Evolutionary conservation across 2,888 invertebrate genomes (phyloP).

Genomic region (Agrochola macilenta): DNA sequence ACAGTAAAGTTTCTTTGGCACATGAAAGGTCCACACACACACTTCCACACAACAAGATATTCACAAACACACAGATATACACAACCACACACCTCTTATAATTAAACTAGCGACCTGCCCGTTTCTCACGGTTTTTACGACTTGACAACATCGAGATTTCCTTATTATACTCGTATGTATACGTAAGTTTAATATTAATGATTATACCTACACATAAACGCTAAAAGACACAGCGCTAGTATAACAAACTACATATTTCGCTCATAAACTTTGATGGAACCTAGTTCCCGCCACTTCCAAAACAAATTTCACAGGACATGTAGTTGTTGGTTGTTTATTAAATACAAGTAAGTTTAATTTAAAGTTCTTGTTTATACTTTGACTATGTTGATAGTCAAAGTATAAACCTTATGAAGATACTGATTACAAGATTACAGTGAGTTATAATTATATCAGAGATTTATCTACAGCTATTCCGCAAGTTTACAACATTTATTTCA

Average conservation of each 20-base stretch:
- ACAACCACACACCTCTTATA: background rate
- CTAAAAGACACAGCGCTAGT: background rate
- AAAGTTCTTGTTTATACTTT: too few relatives aligned
- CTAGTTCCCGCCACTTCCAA: background rate
- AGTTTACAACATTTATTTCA: constrained; percentile 53
- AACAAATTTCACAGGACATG: background rate
- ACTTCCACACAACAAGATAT: background rate
- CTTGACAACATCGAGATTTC: background rate
- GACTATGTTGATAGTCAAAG: too few relatives aligned
- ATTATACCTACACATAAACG: background rate
- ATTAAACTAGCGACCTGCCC: background rate
- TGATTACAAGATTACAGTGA: background rate
- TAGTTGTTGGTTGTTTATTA: background rate
- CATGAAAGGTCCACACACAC: background rate
- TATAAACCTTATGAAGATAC: constrained; percentile 1
- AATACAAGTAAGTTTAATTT: background rate
- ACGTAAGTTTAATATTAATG: background rate
- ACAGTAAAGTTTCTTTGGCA: background rate
- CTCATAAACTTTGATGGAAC: background rate
- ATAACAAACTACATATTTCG: background rate
- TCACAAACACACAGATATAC: background rate
- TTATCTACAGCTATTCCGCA: constrained; percentile 22
- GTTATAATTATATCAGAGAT: constrained; percentile 15
- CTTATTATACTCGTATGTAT: background rate
- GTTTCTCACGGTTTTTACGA: background rate